Evolutionary conservation across 2,888 invertebrate genomes (phyloP).

Genomic region (Lycophotia porphyrea): DNA sequence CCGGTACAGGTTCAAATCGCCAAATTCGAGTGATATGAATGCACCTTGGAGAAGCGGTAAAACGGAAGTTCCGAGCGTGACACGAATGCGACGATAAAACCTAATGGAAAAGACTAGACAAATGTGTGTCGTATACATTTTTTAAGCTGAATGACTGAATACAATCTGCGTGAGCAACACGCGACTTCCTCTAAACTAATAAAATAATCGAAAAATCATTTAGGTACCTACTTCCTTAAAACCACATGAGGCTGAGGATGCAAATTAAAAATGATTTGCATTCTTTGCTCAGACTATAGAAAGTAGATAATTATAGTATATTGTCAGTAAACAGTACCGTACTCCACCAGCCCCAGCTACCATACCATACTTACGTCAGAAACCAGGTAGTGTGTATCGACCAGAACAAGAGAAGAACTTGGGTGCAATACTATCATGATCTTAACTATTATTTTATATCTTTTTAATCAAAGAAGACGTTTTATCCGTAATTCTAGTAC

Average conservation of each 20-base stretch:
- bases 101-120: background rate
- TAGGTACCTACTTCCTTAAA: too few species aligned
- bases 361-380: background rate
- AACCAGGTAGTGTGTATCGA: background rate
- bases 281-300: background rate
- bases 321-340: background rate
- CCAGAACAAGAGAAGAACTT: background rate
- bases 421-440: background rate
- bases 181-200: background rate
- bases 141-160: background rate
- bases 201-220: too few species aligned
- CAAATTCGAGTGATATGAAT: background rate
- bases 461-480: background rate
- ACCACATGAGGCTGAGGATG: too few species aligned
- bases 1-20: too few species aligned
- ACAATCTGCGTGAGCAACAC: background rate
- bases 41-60: background rate
- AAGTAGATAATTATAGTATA: background rate
- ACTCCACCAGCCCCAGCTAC: background rate
- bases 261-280: background rate
- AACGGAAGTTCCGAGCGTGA: background rate
- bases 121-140: background rate
- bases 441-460: background rate
- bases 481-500: background rate
- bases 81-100: background rate